phyloP scores from a whole-genome alignment of 1,140 invertebrate genomes.

The Rhagoletis pomonella region DNA sequence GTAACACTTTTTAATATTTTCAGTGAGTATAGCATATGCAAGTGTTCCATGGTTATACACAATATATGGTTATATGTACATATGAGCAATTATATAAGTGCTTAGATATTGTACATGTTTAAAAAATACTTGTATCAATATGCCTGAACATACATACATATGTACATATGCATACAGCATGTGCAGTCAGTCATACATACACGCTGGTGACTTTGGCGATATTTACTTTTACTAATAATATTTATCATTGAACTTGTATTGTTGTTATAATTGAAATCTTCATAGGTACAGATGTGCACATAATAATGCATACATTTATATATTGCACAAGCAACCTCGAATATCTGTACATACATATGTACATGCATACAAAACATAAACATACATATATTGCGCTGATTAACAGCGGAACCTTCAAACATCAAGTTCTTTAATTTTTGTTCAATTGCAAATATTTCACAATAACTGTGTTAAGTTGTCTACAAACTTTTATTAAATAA shows the following conservation, averaged over 20 bases:
- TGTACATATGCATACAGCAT: neutral
- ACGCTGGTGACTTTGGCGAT: neutral
- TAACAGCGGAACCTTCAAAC: conserved; percentile 40
- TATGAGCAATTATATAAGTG: too few relatives aligned
- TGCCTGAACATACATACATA: neutral
- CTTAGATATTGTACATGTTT: neutral
- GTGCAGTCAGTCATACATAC: neutral
- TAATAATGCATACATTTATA: neutral
- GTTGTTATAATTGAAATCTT: conserved; percentile 51
- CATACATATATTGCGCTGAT: conserved; percentile 37
- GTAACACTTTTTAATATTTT: neutral
- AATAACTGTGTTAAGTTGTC: conserved; percentile 42
- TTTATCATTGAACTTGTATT: conserved; percentile 44
- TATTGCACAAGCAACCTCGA: neutral
- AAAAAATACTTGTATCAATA: neutral
- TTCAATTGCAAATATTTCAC: conserved; percentile 42
- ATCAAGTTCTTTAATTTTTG: conserved; percentile 43
- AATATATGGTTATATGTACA: too few relatives aligned
- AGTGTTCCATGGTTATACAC: too few relatives aligned
- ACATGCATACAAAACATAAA: neutral
- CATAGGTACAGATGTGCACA: too few relatives aligned
- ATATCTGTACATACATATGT: neutral
- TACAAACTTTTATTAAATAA: neutral
- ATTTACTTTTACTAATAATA: conserved; percentile 48
- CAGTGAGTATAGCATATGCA: too few relatives aligned